phyloP scores from a whole-genome alignment of 2,797 vertebrate genomes.

The Poeciliopsis turneri region DNA sequence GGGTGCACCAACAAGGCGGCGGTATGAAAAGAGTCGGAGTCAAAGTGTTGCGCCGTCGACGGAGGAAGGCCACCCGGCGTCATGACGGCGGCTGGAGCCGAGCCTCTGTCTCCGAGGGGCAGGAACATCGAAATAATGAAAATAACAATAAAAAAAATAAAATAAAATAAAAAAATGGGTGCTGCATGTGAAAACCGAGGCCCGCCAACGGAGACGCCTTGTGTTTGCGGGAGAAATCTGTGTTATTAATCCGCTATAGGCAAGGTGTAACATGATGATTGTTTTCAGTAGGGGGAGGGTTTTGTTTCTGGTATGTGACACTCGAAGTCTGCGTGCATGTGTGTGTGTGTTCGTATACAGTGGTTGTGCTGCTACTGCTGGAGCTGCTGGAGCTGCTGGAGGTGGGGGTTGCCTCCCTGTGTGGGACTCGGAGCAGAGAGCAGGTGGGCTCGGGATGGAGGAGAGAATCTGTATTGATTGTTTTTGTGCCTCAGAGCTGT shows the following conservation, averaged over 20 bases:
- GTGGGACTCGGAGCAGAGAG: constrained; percentile 85
- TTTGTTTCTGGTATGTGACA: constrained; percentile 44
- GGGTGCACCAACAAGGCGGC: constrained; percentile 74
- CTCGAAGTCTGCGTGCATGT: constrained; percentile 16
- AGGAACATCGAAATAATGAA: constrained; percentile 15
- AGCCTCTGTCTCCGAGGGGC: constrained; percentile 37
- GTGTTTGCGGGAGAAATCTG: constrained; percentile 33
- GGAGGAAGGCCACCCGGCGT: constrained; percentile 40
- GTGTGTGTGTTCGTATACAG: constrained; percentile 37
- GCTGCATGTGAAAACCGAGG: constrained; percentile 2
- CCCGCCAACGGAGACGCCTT: constrained; percentile 21
- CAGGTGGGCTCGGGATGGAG: constrained; percentile 88
- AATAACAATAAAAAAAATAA: too few relatives aligned
- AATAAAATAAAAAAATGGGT: neutral
- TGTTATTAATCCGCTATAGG: constrained; percentile 20
- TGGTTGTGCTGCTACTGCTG: constrained; percentile 47
- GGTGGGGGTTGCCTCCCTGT: constrained; percentile 76
- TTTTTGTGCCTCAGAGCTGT: constrained; percentile 93
- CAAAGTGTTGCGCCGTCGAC: constrained; percentile 64
- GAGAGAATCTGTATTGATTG: constrained; percentile 96
- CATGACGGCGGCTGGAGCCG: constrained; percentile 34
- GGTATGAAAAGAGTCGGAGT: constrained; percentile 77
- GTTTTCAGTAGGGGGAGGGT: constrained; percentile 36
- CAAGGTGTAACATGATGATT: constrained; percentile 36
- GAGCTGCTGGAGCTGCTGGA: constrained; percentile 41